Evolutionary conservation across 30 jellyfish, hydroid and myxozoan species (phyloP), one percentile per base, ranked within the genome.

Genomic region (Nemopilema nomurai): DNA sequence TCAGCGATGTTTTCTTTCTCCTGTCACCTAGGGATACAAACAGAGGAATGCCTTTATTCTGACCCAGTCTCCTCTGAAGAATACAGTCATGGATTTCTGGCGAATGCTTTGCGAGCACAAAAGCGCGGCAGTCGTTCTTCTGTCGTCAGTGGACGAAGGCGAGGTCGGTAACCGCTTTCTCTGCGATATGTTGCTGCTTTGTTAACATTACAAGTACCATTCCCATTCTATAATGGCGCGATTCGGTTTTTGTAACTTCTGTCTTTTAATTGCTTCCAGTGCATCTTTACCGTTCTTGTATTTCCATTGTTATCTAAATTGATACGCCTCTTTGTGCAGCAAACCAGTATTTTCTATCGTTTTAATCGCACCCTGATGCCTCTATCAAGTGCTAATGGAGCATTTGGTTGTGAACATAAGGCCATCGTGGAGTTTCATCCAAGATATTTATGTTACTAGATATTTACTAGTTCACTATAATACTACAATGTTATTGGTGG

Each of bases 41-140:
- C 97, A 89, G 32, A 70, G 97, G 76, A 88, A 92, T 74, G 92
- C 95, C 16, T 92, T 65, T 84, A 92, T 92, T 16, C 91, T 92
- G 4, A 81, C 98, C 1, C 98, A 92, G 71, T 41, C 93, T 8
- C 98, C 98, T 13, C 57, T 92, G 79, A 97, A 97, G 33, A 87
- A 92, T 49, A 92, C 98, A 0, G 90, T 88, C 31, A 25, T 30
- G 28, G 98, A 92, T 63, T 92, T 92, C 74, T 92, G 98, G 98
- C 91, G 98, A 49, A 92, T 92, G 98, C 90, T 92, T 18, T 80
- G 97, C 70, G 98, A 92, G 31, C 98, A 92, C 85, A 88, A 88
- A 33, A 78, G 95, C 63, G 89, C 97, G 1, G 63, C 98, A 7
- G 92, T 92, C 18, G 92, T 92, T 25, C 52, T 92, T 92, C 90